Conservation (phyloP, 2,797 vertebrate species). For the Borostomias antarcticus region DNA sequence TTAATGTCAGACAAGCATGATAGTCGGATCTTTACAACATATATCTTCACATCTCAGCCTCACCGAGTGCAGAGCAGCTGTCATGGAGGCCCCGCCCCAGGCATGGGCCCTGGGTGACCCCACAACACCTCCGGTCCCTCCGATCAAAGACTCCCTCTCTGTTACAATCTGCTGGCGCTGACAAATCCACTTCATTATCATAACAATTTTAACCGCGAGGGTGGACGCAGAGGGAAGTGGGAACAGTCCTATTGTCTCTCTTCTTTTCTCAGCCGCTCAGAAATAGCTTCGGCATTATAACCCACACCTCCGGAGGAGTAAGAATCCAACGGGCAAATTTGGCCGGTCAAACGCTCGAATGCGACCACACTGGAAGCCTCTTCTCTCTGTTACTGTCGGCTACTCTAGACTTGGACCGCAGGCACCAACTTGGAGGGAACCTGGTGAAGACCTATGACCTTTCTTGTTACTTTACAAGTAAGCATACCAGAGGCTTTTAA, state of each 20-base stretch:
- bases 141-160: constrained; percentile 32
- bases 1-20: background rate
- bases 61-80: constrained; percentile 19
- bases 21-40: background rate
- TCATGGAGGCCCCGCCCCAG: constrained; percentile 7
- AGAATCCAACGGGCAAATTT: background rate
- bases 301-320: constrained; percentile 5
- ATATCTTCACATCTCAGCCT: background rate
- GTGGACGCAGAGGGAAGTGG: constrained; percentile 63
- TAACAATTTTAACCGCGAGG: constrained; percentile 69
- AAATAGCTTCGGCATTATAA: constrained; percentile 4
- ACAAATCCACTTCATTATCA: constrained; percentile 69
- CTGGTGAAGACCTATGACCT: background rate
- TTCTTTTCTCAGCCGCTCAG: background rate
- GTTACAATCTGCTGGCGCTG: constrained; percentile 50
- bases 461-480: background rate
- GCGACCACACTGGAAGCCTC: background rate
- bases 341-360: constrained; percentile 1
- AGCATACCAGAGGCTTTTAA: background rate
- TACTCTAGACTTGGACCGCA: background rate
- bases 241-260: constrained; percentile 61
- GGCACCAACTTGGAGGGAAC: background rate
- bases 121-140: constrained; percentile 23
- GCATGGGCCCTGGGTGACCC: constrained; percentile 16
- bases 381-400: background rate